Base-by-base conservation (phyloP, 2,888 invertebrate genomes). In the Drosophila affinis region DNA sequence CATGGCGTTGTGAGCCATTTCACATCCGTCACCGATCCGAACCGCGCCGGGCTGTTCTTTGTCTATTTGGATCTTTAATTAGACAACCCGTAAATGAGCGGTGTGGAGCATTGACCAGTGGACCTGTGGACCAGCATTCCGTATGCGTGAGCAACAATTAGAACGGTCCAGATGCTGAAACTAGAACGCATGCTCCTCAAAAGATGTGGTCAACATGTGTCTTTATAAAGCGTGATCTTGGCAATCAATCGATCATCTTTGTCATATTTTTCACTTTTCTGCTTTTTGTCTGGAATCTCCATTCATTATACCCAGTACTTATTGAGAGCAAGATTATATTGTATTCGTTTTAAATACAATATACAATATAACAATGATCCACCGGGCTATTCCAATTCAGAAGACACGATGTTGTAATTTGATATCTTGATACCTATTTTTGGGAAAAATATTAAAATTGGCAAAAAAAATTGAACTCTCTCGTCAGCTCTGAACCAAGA, bases 51-150 rank as follows among this genome's bases (percentile, higher is more conserved):
- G 34, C 69, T 64, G 52, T 29, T 46, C 45, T 60, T 71, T 79
- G 67, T 78, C 78, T 78, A 87, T 83, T 69, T 81, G 71, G 72
- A 58, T 68, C 69, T 71, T 56, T 49, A 76, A 87, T 82, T 79
- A 85, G 57, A 51, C 49, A 71, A 65, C 44, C 73, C 76, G 87
- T 72, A 84, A 84, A 87, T 87, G 56, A 81, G 67, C 57, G 12
- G 34, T 5, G 32, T 32, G 46, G 69, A 71, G 68, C 78, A 78
- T 74, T 73, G 62, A 57, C 63, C 27, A 71, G 34, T 34, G 34
- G 34, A 5, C 21, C 21, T 0, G 3, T 21, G 21, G 21, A 21
- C 21, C 21, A 24, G 17, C 48, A 21, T 29, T 29, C 29, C 7
- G 29, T 7, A 53, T 63, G 77, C 80, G 85, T 79, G 84, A 69